Conservation (phyloP, 2,113 vertebrate genomes). For the Bujurquina vittata region DNA sequence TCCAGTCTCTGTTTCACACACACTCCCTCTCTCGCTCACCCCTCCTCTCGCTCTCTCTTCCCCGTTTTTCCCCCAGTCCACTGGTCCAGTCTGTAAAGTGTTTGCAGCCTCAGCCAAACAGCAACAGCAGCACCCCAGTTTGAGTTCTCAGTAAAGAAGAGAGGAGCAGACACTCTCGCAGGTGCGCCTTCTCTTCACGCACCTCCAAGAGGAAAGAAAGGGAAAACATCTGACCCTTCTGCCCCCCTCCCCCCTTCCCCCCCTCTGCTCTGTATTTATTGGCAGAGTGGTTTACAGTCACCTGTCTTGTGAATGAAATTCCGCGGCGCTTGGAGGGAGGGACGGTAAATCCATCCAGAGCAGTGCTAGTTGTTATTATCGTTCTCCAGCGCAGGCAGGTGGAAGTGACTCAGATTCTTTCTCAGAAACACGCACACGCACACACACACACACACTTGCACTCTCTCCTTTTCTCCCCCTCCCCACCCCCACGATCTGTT, state of each 20-base stretch:
- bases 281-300: slow-evolving; percentile 10
- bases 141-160: slow-evolving; percentile 16
- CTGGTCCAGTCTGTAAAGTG: slow-evolving; percentile 47
- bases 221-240: slow-evolving; percentile 1
- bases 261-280: slow-evolving; percentile 14
- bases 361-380: slow-evolving; percentile 40
- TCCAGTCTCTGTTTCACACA: slow-evolving; percentile 36
- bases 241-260: not conserved
- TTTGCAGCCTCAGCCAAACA: slow-evolving; percentile 35
- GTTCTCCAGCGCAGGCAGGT: slow-evolving; percentile 45
- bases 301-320: slow-evolving; percentile 40
- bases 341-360: slow-evolving; percentile 46
- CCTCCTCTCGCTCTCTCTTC: not conserved
- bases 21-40: slow-evolving; percentile 16
- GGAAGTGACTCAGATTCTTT: slow-evolving; percentile 60
- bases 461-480: not conserved
- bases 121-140: slow-evolving; percentile 20
- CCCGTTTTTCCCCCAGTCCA: slow-evolving; percentile 1
- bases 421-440: not conserved
- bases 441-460: slow-evolving; percentile 13
- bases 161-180: slow-evolving; percentile 31
- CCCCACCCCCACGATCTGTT: not conserved
- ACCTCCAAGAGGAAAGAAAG: not conserved
- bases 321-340: slow-evolving; percentile 15
- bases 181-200: slow-evolving; percentile 40